Base-by-base conservation (phyloP, 1,140 invertebrate species). In the Fopius arisanus region DNA sequence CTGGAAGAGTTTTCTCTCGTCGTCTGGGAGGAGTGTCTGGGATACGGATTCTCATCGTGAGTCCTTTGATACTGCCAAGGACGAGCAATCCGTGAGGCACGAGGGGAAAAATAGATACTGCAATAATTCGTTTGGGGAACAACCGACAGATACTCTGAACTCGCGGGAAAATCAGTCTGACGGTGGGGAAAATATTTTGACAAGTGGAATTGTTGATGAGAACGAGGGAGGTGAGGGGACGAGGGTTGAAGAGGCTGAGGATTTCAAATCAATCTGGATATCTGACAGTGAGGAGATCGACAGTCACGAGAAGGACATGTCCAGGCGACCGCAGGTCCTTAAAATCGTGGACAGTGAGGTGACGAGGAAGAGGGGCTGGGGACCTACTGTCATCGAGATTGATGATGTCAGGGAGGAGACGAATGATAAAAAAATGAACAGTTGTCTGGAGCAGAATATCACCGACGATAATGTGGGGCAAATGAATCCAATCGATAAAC, bases 311-410 rank as follows among this genome's bases (percentile, higher is more conserved):
- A n/a, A n/a, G 29, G 84, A 87, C 6, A 88, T 88, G 87, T 88
- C 87, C 1, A 80, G 86, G 26, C 82, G 87, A 48, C 87, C 87
- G 3, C 87, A 88, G 68, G 76, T 88, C 16, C 78, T 88, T 5
- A 86, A 86, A 59, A 78, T 88, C 19, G 80, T 88, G 51, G 87
- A 87, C 37, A 87, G 83, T 43, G 84, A 87, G 41, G 80, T 87
- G n/a, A 88, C 86, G 0, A 85, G 9, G 10, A 72, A 77, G 19
- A 75, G 78, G 16, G 66, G 48, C 21, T 73, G 77, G 37, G 63
- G 29, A 4, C 41, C 76, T 9, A 77, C 75, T 48, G 74, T 78
- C 14, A 69, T 78, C 0, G 75, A 78, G 9, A 80, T 76, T 23
- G 70, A 75, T 67, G 70, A 51, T 16, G 68, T 74, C 4, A 62